Conservation (phyloP, 2,797 vertebrate species). For the Chaetodon trifasciatus region DNA sequence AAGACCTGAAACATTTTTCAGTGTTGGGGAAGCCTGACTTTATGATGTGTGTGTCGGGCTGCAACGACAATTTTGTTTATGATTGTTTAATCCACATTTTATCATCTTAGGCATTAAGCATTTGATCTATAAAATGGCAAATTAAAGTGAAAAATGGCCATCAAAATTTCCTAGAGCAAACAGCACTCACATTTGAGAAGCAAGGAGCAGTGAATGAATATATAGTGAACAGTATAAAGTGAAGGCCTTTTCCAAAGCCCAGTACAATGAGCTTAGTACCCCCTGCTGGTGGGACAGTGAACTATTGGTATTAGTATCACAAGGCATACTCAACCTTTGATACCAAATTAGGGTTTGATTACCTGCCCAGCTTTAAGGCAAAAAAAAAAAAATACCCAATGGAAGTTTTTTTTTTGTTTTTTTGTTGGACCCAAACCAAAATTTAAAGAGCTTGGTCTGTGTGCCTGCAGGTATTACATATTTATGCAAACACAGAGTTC, state of each 20-base stretch:
- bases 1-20: not conserved
- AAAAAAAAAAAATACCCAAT: not conserved
- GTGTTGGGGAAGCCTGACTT: not conserved
- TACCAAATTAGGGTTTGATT: not conserved
- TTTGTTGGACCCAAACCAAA: not conserved
- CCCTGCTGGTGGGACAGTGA: slow-evolving; percentile 65
- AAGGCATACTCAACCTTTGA: not conserved
- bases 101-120: not conserved
- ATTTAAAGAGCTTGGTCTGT: not conserved
- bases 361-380: slow-evolving; percentile 10
- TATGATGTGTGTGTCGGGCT: not conserved
- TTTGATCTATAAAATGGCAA: not conserved
- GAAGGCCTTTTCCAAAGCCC: not conserved
- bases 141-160: not conserved
- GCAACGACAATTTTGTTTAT: not conserved
- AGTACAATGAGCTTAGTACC: slow-evolving; percentile 55
- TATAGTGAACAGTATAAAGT: not conserved
- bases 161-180: not conserved
- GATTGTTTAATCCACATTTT: not conserved
- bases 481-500: slow-evolving; percentile 30
- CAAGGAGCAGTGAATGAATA: not conserved
- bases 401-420: not conserved
- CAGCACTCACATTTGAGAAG: not conserved
- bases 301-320: not conserved
- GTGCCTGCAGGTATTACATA: slow-evolving; percentile 11